phyloP scores from a whole-genome alignment of 2,113 vertebrate genomes.

The Orientallactaga bullata region DNA sequence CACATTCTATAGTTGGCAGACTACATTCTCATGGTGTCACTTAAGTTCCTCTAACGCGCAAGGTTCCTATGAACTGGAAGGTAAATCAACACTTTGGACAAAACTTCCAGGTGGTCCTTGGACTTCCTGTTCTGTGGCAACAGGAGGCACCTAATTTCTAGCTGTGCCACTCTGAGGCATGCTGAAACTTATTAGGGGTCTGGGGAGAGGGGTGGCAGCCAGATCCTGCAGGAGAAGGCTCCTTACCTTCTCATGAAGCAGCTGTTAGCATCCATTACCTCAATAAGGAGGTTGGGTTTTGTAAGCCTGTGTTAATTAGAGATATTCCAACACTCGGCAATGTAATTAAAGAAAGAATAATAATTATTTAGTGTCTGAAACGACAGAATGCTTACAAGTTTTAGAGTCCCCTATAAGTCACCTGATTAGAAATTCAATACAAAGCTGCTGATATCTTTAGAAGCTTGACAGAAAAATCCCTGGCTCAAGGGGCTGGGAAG shows the following conservation, averaged over 20 bases:
- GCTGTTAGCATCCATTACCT: background rate
- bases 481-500: background rate
- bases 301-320: constrained; percentile 30
- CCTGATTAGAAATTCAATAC: constrained; percentile 39
- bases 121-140: background rate
- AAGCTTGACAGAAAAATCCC: constrained; percentile 27
- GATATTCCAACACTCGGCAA: constrained; percentile 11
- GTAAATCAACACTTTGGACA: background rate
- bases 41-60: constrained; percentile 5
- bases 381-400: background rate
- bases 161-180: background rate
- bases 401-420: constrained; percentile 30
- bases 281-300: background rate
- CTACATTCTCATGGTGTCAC: background rate
- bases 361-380: constrained; percentile 62
- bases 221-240: background rate
- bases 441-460: constrained; percentile 45
- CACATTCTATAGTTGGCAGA: background rate
- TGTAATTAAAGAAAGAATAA: constrained; percentile 61
- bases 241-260: background rate
- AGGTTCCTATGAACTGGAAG: background rate
- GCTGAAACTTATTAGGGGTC: background rate
- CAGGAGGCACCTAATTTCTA: background rate
- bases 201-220: background rate
- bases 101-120: background rate